Base-by-base conservation (phyloP, 1,140 invertebrate genomes). In the Sarcophaga bullata region DNA sequence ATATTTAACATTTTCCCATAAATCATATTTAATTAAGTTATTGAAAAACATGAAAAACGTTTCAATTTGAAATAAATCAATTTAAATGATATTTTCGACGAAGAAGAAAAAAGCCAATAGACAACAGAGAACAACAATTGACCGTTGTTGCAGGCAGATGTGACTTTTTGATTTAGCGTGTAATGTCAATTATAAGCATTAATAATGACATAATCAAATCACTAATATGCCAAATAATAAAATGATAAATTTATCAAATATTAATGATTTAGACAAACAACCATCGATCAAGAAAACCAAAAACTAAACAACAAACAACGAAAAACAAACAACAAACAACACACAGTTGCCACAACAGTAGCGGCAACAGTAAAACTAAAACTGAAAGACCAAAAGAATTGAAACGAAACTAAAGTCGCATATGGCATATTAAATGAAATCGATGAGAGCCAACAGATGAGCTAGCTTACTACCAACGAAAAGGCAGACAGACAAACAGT, bases 201-300 rank as follows among this genome's bases (percentile, higher is more conserved):
- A 68, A 78, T 25, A 78, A 49, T 78, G 75, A 50, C 48, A 78
- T 78, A 78, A 78, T 78, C 75, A 78, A 52, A 78, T 78, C 75
- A 78, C 48, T 52, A 78, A 48, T 78, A 78, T 78, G 75, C 48
- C 75, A 78, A 78, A 78, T 25, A 76, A 37, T 37, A 4, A 19
- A 78, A 78, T 78, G 75, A 78, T 78, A 78, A 78, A 78, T 78
- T 50, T 78, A 78, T 50, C 75, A 78, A 78, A 78, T 50, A 50
- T 50, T 78, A 78, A 78, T 78, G 75, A 78, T 37, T 78, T 78
- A 5, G 75, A 78, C 75, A 78, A 78, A 50, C 75, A 78, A 78
- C 48, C 75, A 78, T 78, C 49, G 75, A 68, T 68, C 62, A 68
- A 68, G 25, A 37, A 68, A 68, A 68, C 62, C 17, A 68, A 68